Conservation (phyloP, 2,888 invertebrate genomes). For the Polietes domitor region DNA sequence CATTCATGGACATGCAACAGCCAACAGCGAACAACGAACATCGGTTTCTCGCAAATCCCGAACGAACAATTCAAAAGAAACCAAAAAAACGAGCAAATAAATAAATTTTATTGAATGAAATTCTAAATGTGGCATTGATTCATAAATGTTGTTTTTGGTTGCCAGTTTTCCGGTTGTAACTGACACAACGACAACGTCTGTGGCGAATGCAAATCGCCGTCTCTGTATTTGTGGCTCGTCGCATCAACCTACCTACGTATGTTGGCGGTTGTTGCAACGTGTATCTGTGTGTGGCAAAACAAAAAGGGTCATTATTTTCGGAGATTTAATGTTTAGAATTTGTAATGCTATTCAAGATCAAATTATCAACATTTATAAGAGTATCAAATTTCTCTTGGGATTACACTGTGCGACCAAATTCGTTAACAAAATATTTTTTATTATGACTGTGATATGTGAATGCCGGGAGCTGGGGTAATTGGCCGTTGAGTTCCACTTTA, state of each 20-base stretch:
- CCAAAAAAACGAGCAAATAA: slow-evolving; percentile 56
- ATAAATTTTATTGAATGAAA: slow-evolving; percentile 79
- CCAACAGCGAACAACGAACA: too few relatives aligned
- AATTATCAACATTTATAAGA: slow-evolving; percentile 55
- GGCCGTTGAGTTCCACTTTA: too few relatives aligned
- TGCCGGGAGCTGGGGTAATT: too few relatives aligned
- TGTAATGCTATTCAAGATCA: slow-evolving; percentile 20
- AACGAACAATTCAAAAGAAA: slow-evolving; percentile 44
- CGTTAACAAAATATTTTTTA: too few relatives aligned
- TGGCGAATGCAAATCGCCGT: slow-evolving; percentile 68
- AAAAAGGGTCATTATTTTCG: slow-evolving; percentile 45
- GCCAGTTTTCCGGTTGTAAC: not conserved
- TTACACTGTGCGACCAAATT: slow-evolving; percentile 24
- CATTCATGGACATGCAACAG: not conserved
- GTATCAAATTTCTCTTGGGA: slow-evolving; percentile 56
- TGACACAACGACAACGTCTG: not conserved
- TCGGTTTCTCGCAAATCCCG: not conserved
- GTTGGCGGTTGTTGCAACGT: slow-evolving; percentile 43
- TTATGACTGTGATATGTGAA: too few relatives aligned
- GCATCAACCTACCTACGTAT: slow-evolving; percentile 71
- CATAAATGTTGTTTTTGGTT: slow-evolving; percentile 74
- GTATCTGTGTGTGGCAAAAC: slow-evolving; percentile 36
- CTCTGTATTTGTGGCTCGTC: slow-evolving; percentile 5
- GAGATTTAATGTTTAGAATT: slow-evolving; percentile 57
- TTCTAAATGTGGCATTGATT: slow-evolving; percentile 78